phyloP scores from a whole-genome alignment of 2,113 vertebrate species.

The Microtus oregoni region DNA sequence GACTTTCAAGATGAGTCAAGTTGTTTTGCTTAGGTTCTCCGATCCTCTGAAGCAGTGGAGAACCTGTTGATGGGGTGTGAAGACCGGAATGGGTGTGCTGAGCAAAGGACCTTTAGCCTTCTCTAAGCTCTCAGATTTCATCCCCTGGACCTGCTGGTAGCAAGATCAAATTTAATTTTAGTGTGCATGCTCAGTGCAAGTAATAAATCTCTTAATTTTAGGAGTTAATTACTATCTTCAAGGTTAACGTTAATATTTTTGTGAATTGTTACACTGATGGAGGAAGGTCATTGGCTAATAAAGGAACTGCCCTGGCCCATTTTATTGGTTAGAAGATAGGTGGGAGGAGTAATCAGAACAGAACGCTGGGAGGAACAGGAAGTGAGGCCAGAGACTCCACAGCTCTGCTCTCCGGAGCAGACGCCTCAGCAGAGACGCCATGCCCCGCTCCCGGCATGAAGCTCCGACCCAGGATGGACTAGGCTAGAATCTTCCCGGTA shows the following conservation, averaged over 20 bases:
- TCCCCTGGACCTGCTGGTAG: background rate
- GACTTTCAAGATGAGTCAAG: background rate
- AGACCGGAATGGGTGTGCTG: background rate
- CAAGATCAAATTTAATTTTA: background rate
- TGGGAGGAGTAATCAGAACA: too few relatives aligned
- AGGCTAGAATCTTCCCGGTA: too few relatives aligned
- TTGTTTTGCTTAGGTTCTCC: background rate
- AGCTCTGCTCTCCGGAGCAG: too few relatives aligned
- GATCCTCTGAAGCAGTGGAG: background rate
- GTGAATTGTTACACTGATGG: background rate
- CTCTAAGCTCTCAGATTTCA: background rate
- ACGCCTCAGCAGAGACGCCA: too few relatives aligned
- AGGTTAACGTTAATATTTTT: background rate
- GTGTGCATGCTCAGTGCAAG: background rate
- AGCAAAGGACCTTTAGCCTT: background rate
- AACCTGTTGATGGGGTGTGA: background rate
- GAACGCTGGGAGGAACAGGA: too few relatives aligned
- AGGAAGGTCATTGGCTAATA: too few relatives aligned
- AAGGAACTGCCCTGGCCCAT: too few relatives aligned
- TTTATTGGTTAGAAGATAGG: too few relatives aligned
- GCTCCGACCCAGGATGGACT: too few relatives aligned
- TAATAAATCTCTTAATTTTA: background rate
- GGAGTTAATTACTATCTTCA: background rate
- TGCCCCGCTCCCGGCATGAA: too few relatives aligned
- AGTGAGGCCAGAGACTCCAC: too few relatives aligned